Base-by-base conservation (phyloP, 2,113 vertebrate genomes). In the Eptesicus fuscus region DNA sequence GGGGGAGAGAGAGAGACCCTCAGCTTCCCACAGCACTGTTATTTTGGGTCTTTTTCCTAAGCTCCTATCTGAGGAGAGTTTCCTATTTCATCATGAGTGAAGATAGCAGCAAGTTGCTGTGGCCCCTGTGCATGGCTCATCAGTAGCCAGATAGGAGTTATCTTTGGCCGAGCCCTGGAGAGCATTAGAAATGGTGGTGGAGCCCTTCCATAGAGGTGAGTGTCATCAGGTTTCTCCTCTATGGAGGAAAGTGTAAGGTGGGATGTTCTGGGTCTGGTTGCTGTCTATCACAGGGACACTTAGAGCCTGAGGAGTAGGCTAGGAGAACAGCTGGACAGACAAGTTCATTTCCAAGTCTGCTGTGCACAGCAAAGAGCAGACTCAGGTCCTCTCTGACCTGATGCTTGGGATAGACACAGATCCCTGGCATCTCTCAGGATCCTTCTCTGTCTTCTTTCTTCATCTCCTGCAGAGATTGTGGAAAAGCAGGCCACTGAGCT, bases 111-210 rank as follows among this genome's bases (percentile, higher is more conserved):
- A 49, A 30, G 32, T 56, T 18, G 7, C 28, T 49, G 1, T 35
- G 37, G 14, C 1, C 77, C 4, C 7, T 78, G 16, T 42, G 22
- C 4, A 4, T 14, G 25, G 16, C 32, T 70, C 22, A 47, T 8
- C 37, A 44, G 28, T 7, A 30, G 16, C 1, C 28, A 30, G 14
- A 30, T 3, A 53, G 30, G 8, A n/a, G 0, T 9, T 42, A 4
- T 0, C 2, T 17, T 32, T 9, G 7, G 17, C 2, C 0, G 1
- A 67, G 35, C 5, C 35, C 35, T 10, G 4, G 37, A 80, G 30
- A 84, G 25, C 13, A 22, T 25, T 9, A n/a, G 9, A 69, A 56
- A 5, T 12, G 8, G 42, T 1, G 4, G 9, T 1, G 12, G 40
- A 70, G 6, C 35, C 61, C 2, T 7, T 80, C 3, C 12, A 0